A percentile compares a stretch with the other conserved stretches of the same genome.
phyloP scores from a whole-genome alignment of 2,113 vertebrate species.

The Argyrosomus japonicus region DNA sequence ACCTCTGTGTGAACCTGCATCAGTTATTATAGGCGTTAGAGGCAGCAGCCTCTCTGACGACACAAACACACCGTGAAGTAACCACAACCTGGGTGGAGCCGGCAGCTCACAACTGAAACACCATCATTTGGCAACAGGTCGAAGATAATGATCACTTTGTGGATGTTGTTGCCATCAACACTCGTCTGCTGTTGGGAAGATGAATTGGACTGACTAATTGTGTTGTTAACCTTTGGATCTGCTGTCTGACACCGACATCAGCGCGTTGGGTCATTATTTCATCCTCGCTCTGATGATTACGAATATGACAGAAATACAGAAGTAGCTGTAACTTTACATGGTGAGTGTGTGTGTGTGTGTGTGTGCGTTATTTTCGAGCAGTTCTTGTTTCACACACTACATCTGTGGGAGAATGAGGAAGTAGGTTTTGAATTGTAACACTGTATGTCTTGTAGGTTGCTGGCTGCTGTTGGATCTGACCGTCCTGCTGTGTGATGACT shows the following conservation, averaged over 20 bases:
- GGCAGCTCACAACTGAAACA: conserved; percentile 46
- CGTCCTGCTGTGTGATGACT: conserved; percentile 45
- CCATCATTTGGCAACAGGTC: conserved; percentile 66
- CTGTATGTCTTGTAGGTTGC: conserved; percentile 55
- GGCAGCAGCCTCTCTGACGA: conserved; percentile 30
- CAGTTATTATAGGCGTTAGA: conserved; percentile 62
- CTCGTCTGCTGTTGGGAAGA: background rate
- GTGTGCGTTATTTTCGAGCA: conserved; percentile 29
- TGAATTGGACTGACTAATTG: conserved; percentile 37
- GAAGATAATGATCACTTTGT: conserved; percentile 53
- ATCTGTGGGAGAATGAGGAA: conserved; percentile 79
- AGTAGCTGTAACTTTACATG: conserved; percentile 30
- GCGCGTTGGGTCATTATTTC: background rate
- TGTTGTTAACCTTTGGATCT: background rate
- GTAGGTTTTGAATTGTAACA: conserved; percentile 59
- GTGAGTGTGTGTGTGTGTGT: conserved; percentile 42
- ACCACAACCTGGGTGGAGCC: conserved; percentile 79
- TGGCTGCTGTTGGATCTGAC: conserved; percentile 37
- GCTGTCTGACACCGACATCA: conserved; percentile 22
- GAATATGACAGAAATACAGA: conserved; percentile 60
- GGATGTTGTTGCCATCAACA: conserved; percentile 13
- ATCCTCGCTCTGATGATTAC: background rate
- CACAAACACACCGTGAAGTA: conserved; percentile 49
- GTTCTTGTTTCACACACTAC: conserved; percentile 75
- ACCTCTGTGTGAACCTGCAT: conserved; percentile 40